Base-by-base conservation (phyloP, 1,140 invertebrate genomes). In the Drosophila littoralis region DNA sequence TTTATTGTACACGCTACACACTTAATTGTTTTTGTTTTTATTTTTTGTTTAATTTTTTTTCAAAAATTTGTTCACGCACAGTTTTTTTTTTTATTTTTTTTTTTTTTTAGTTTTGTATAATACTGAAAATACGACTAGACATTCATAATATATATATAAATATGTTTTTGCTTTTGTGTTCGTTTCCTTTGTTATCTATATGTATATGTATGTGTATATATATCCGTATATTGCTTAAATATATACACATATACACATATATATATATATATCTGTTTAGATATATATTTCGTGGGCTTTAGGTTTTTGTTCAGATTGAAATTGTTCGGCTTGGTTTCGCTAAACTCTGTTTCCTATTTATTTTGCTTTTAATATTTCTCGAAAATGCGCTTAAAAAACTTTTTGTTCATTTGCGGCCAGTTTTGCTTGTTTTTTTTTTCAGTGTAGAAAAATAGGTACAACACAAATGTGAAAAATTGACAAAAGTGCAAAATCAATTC, bases 71-170 rank as follows among this genome's bases (percentile, higher is more conserved):
- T 82, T 78, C 77, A 77, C 74, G 64, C 64, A 75, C 50, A 64
- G 54, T 66, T 68, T 46, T 77, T 80, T 69, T 73, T 57, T 65
- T 67, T 61, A 50, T 66, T 10, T 55, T 61, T 45, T 66, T 35
- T 10, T 50, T 50, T 40, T 60, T 71, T 36, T 75, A 36, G 50
- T 69, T 75, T 75, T 81, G 64, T 82, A 90, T 91, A 91, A 91
- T 91, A 91, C 90, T 91, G 90, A 91, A 91, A 91, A 91, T 91
- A 91, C 90, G 90, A 91, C 90, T 91, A 91, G 89, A 91, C 90
- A 91, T 91, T 91, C 86, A 91, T 84, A 91, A 75, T 84, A 88
- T 88, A 89, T 89, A 89, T 88, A 89, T 89, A 89, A 81, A 89
- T 89, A 84, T 79, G 81, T 68, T 83, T 83, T 81, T 52, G 40